phyloP scores from a whole-genome alignment of 2,797 vertebrate species.

The Pseudochirops cupreus region DNA sequence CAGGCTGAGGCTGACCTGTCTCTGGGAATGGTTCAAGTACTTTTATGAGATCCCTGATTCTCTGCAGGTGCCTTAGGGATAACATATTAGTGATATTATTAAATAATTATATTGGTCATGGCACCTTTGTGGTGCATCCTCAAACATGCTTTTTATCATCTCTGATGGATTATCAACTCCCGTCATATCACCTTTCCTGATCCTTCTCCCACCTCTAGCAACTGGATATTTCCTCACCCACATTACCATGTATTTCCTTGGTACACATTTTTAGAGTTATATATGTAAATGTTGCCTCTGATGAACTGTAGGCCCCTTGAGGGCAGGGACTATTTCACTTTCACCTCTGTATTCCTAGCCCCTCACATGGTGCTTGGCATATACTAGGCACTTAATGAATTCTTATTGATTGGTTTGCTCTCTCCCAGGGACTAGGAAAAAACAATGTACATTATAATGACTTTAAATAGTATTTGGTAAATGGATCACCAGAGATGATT shows the following conservation, averaged over 20 bases:
- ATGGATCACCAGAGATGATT: not conserved
- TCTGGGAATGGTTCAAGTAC: not conserved
- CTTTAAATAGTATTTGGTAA: not conserved
- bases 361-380: not conserved
- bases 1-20: not conserved
- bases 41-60: not conserved
- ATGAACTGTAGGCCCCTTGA: not conserved
- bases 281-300: not conserved
- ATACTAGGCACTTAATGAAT: not conserved
- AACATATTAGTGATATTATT: not conserved
- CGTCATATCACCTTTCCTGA: not conserved
- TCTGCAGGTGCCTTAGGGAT: not conserved
- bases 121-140: not conserved
- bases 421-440: not conserved
- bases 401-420: not conserved
- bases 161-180: not conserved
- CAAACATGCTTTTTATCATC: not conserved
- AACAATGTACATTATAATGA: not conserved
- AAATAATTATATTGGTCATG: not conserved
- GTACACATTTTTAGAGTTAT: not conserved
- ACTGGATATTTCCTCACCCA: not conserved
- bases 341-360: not conserved
- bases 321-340: not conserved
- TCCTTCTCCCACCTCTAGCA: not conserved
- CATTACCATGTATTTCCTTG: not conserved